Evolutionary conservation across 2,888 invertebrate species (phyloP).

Genomic region (Folsomia candida): DNA sequence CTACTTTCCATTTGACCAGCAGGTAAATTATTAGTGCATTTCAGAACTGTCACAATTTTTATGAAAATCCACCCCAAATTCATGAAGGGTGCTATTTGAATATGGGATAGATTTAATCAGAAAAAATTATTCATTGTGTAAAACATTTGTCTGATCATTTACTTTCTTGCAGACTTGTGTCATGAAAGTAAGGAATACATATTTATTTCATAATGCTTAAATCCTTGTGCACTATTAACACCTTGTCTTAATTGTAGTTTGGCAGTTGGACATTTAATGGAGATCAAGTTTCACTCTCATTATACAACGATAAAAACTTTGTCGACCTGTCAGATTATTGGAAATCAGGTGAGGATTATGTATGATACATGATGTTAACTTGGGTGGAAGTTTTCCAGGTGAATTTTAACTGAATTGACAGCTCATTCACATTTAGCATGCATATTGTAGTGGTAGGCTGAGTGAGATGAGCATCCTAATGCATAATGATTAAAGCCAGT

Average conservation of each 20-base stretch:
- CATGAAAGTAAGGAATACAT: neutral
- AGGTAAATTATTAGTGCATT: constrained; percentile 56
- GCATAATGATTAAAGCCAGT: constrained; percentile 15
- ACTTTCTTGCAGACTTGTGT: too few species aligned
- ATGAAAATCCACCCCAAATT: neutral
- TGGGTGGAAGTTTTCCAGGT: neutral
- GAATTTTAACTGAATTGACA: neutral
- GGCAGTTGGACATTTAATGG: constrained; percentile 98
- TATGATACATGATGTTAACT: neutral
- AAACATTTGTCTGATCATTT: too few species aligned
- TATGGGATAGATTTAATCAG: too few species aligned
- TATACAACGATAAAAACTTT: constrained; percentile 92
- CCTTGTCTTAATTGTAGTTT: constrained; percentile 73
- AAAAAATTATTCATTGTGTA: too few species aligned
- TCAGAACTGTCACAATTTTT: neutral
- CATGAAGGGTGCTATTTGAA: too few species aligned
- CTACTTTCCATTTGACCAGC: constrained; percentile 99
- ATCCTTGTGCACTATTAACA: neutral
- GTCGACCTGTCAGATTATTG: constrained; percentile 96
- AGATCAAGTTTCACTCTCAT: constrained; percentile 89
- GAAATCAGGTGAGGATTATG: constrained; percentile 70
- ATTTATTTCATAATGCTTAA: neutral
- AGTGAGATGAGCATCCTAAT: neutral
- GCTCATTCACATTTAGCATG: neutral
- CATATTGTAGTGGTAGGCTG: neutral